These are phyloP conservation scores for Steinernema carpocapsae DNA, from an alignment of 2,888 invertebrate species.

Conservation along the genomic window DNA sequence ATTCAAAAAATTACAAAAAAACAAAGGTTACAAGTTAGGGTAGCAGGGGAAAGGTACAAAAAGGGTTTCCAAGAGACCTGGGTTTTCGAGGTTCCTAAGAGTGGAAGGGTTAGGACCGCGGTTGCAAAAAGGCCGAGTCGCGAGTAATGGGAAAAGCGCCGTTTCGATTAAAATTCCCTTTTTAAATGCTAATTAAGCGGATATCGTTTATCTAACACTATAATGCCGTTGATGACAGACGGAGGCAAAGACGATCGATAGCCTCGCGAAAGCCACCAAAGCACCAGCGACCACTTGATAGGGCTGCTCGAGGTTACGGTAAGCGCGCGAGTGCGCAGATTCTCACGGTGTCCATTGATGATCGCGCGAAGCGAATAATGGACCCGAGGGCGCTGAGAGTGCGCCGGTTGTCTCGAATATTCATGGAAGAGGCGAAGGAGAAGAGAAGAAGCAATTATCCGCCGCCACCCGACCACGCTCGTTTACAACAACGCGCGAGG, in stretches of 20 bases:
- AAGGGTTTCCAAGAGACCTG: not conserved
- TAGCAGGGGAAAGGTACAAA: not conserved
- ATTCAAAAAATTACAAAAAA: conserved; percentile 7
- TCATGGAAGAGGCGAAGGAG: not conserved
- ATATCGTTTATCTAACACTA: conserved; percentile 31
- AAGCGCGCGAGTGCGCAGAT: conserved; percentile 21
- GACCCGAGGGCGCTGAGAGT: conserved; percentile 25
- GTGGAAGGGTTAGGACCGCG: not conserved
- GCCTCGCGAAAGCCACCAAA: not conserved
- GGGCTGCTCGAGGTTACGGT: conserved; percentile 4
- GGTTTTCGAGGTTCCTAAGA: not conserved
- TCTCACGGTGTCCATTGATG: conserved; percentile 34
- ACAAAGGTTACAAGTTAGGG: too few relatives aligned
- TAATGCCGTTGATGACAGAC: conserved; percentile 18
- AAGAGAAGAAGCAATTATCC: conserved; percentile 29
- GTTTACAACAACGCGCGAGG: not conserved
- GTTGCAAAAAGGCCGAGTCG: not conserved
- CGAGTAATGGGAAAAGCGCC: conserved; percentile 18
- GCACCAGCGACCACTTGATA: conserved; percentile 11
- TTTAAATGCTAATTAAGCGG: conserved; percentile 35
- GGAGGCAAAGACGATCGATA: conserved; percentile 19
- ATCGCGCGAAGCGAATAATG: conserved; percentile 25
- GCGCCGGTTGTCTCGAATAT: conserved; percentile 27
- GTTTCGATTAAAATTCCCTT: conserved; percentile 34
- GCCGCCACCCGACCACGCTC: conserved; percentile 2